phyloP scores from a whole-genome alignment of 2,888 invertebrate genomes.

The Caenorhabditis doughertyi region DNA sequence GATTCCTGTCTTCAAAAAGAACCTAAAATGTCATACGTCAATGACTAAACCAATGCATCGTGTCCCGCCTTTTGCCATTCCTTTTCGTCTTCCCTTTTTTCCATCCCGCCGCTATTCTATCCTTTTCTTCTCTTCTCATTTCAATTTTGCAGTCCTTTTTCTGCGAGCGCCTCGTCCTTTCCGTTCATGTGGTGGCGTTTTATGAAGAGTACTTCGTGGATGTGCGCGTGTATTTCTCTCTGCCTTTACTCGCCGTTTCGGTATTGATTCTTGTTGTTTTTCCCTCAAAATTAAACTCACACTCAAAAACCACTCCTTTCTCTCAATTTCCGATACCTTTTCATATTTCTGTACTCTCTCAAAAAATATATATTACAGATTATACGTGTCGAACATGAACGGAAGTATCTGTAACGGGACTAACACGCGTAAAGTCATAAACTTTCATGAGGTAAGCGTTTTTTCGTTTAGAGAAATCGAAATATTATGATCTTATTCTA shows the following conservation, averaged over 20 bases:
- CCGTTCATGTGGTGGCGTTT: constrained; percentile 11
- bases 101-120: neutral
- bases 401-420: too few relatives aligned
- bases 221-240: neutral
- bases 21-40: neutral
- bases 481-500: too few relatives aligned
- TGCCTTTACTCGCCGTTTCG: neutral
- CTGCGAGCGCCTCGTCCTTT: constrained; percentile 10
- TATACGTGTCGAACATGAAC: too few relatives aligned
- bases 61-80: neutral
- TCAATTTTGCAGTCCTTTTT: constrained; percentile 24
- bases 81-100: neutral
- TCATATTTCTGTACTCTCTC: too few relatives aligned
- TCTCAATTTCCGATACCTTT: too few relatives aligned
- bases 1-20: neutral
- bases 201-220: constrained; percentile 23
- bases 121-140: constrained; percentile 4
- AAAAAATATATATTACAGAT: too few relatives aligned
- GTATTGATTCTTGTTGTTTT: neutral
- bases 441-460: too few relatives aligned
- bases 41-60: neutral
- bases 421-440: too few relatives aligned
- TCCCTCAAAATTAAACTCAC: too few relatives aligned
- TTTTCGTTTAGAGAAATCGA: too few relatives aligned
- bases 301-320: too few relatives aligned